These are phyloP conservation scores for Crambe crambe DNA, from an alignment of 37 sponge, comb jelly and placozoan genomes.

Conservation along the genomic window DNA sequence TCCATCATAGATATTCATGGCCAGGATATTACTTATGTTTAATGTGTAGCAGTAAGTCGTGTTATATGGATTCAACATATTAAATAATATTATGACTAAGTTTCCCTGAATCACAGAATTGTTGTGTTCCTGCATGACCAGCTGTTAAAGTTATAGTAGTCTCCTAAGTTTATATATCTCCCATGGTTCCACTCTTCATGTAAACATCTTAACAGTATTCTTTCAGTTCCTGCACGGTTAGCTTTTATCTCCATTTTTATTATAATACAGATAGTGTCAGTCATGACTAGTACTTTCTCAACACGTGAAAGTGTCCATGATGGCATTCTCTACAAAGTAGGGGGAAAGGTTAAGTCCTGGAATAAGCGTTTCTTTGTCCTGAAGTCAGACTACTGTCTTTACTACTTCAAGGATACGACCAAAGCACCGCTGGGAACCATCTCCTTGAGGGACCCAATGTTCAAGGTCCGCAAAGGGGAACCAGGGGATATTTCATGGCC, in stretches of 20 bases:
- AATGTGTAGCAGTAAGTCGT: too few relatives aligned
- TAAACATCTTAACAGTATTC: neutral
- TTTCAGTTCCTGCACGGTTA: neutral
- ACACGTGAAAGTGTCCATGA: too few relatives aligned
- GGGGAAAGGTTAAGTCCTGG: slow-evolving; percentile 74
- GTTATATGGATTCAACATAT: too few relatives aligned
- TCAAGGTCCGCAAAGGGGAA: slow-evolving; percentile 42
- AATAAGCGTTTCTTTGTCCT: slow-evolving; percentile 68
- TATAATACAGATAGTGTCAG: too few relatives aligned
- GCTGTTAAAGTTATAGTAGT: neutral
- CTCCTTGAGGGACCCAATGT: slow-evolving; percentile 40
- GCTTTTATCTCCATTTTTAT: too few relatives aligned
- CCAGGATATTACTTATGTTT: too few relatives aligned
- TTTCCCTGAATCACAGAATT: too few relatives aligned
- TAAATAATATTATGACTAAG: too few relatives aligned
- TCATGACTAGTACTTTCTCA: neutral
- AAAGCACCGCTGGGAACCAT: slow-evolving; percentile 60
- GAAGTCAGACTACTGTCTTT: slow-evolving; percentile 52
- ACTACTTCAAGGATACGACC: slow-evolving; percentile 68
- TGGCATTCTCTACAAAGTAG: slow-evolving; percentile 58
- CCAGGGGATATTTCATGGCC: slow-evolving; percentile 62
- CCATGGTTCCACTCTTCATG: neutral
- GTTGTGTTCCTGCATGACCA: neutral
- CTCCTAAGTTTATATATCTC: neutral
- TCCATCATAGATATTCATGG: too few relatives aligned